phyloP scores from a whole-genome alignment of 2,113 vertebrate species.

The Otocyon megalotis region DNA sequence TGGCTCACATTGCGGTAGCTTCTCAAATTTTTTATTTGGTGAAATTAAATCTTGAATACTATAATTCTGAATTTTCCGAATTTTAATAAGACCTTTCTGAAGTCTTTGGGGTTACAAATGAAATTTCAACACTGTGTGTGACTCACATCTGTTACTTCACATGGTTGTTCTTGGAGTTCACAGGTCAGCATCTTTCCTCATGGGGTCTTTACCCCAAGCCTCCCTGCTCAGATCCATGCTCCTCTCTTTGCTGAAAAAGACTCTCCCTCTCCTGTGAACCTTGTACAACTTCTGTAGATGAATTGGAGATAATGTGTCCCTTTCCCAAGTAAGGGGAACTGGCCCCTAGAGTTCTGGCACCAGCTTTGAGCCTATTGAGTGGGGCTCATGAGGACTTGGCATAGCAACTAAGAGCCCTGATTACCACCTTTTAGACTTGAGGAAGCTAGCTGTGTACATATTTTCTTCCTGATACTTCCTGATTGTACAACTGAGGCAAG shows the following conservation, averaged over 20 bases:
- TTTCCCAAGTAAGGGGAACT: neutral
- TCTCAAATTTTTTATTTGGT: slow-evolving; percentile 29
- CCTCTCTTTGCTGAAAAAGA: neutral
- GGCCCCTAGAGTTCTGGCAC: neutral
- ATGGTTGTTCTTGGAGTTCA: neutral
- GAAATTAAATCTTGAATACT: slow-evolving; percentile 54
- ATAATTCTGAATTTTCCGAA: slow-evolving; percentile 57
- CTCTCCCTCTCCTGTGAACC: neutral
- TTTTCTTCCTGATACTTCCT: neutral
- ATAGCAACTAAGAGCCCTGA: neutral
- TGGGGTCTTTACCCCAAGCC: neutral
- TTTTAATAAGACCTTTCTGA: neutral
- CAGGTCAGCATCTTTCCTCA: neutral
- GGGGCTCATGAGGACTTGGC: neutral
- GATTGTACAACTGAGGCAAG: neutral
- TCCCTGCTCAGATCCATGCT: neutral
- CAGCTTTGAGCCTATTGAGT: neutral
- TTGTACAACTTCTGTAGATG: neutral
- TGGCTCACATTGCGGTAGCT: neutral
- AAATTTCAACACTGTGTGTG: neutral
- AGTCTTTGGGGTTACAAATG: neutral
- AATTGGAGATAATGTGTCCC: neutral
- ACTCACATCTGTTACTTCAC: neutral
- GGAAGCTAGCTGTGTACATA: neutral
- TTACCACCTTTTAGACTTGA: neutral